Percentiles rank a stretch among this genome's conserved stretches.
These are phyloP conservation scores for Drosophila sp. DNA, from an alignment of 1,140 invertebrate genomes.

Conservation along the genomic window DNA sequence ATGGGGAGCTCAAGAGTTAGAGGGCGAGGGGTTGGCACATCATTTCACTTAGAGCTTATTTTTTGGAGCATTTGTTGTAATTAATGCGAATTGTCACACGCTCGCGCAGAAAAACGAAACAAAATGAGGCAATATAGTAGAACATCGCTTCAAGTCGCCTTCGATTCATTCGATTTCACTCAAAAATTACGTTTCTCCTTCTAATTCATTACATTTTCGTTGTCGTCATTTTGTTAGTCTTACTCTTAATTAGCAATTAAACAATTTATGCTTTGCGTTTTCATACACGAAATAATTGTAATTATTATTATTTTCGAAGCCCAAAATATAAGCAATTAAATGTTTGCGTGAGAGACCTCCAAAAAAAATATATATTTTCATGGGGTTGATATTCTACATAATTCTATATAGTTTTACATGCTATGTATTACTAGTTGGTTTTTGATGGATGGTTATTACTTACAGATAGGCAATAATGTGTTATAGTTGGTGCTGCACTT, in stretches of 20 bases:
- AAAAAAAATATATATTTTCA: background rate
- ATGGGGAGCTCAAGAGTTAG: constrained; percentile 20
- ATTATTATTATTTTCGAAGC: constrained; percentile 20
- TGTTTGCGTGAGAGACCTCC: constrained; percentile 7
- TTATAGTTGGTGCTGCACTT: background rate
- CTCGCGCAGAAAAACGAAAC: constrained; percentile 43
- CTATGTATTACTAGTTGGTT: background rate
- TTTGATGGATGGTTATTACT: constrained; percentile 7
- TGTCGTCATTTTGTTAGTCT: constrained; percentile 49
- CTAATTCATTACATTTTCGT: constrained; percentile 64
- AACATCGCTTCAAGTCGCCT: constrained; percentile 54
- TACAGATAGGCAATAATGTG: background rate
- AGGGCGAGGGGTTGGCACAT: background rate
- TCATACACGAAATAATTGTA: constrained; percentile 11
- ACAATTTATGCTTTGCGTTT: constrained; percentile 73
- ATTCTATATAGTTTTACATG: background rate
- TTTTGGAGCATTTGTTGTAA: constrained; percentile 77
- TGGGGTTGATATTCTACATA: constrained; percentile 6
- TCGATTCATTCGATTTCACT: constrained; percentile 55
- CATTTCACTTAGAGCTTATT: constrained; percentile 61
- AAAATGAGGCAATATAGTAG: constrained; percentile 16
- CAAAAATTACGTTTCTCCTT: background rate
- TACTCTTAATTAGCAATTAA: constrained; percentile 80
- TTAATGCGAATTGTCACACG: constrained; percentile 82
- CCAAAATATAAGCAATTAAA: constrained; percentile 21